Conservation (phyloP, 2,888 invertebrate species). For the Acrobasis consociella region DNA sequence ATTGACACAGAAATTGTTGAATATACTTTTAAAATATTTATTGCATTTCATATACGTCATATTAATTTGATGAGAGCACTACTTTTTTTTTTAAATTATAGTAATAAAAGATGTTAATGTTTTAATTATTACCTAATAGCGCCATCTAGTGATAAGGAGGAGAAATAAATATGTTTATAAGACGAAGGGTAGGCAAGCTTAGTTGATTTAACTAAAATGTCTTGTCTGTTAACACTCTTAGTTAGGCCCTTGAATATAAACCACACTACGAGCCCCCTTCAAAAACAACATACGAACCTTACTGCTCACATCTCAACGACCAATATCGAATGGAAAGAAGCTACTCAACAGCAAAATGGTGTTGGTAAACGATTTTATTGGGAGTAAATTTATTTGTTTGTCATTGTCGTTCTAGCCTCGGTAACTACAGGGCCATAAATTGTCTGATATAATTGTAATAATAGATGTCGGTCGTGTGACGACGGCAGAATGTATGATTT, state of each 20-base stretch:
- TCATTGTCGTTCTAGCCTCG: slow-evolving; percentile 28
- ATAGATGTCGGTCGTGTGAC: neutral
- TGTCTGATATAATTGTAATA: slow-evolving; percentile 13
- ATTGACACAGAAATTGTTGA: too few relatives aligned
- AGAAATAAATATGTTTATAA: too few relatives aligned
- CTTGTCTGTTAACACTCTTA: slow-evolving; percentile 4
- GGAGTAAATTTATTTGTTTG: slow-evolving; percentile 36
- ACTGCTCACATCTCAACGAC: neutral
- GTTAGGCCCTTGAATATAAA: slow-evolving; percentile 15
- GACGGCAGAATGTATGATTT: neutral
- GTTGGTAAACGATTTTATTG: slow-evolving; percentile 33
- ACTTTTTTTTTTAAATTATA: too few relatives aligned
- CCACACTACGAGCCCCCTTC: neutral
- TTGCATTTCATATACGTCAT: too few relatives aligned
- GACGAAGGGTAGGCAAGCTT: too few relatives aligned
- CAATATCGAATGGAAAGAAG: slow-evolving; percentile 15
- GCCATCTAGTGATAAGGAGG: too few relatives aligned
- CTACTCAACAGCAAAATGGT: slow-evolving; percentile 9
- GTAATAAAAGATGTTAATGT: too few relatives aligned
- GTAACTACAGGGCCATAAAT: slow-evolving; percentile 20
- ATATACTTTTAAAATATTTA: too few relatives aligned
- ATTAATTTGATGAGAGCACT: too few relatives aligned
- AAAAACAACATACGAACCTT: neutral
- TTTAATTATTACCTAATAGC: too few relatives aligned
- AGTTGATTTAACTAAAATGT: neutral